Conservation (phyloP, 2,113 vertebrate species). For the Notiomystis cincta region DNA sequence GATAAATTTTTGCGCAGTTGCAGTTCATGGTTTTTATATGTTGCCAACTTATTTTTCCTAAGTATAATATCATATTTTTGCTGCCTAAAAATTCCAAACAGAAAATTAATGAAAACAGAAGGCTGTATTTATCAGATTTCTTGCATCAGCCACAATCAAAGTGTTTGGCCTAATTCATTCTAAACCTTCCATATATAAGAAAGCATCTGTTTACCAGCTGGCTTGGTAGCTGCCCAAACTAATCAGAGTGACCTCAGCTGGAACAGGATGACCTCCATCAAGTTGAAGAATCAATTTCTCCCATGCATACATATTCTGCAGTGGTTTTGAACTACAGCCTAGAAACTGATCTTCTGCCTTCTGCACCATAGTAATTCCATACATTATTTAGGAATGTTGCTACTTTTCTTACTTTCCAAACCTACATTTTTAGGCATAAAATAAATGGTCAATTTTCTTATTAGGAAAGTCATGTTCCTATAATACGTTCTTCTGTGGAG, state of each 20-base stretch:
- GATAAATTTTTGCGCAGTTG: background rate
- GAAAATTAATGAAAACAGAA: background rate
- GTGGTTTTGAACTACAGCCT: constrained; percentile 9
- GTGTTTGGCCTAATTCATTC: background rate
- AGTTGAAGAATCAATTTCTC: constrained; percentile 1
- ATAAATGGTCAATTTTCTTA: background rate
- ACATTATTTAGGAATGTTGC: background rate
- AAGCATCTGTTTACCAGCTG: constrained; percentile 54
- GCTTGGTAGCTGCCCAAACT: constrained; percentile 27
- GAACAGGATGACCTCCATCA: constrained; percentile 22
- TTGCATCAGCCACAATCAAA: background rate
- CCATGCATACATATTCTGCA: background rate
- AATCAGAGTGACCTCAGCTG: constrained; percentile 49
- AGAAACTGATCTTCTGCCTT: background rate
- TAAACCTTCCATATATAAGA: background rate
- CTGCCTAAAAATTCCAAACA: background rate
- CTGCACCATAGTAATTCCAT: background rate
- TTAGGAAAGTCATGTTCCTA: background rate
- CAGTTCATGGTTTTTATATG: background rate
- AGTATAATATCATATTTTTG: background rate
- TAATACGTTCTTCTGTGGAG: background rate
- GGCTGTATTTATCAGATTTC: background rate
- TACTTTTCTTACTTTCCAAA: background rate
- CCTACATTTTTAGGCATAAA: background rate
- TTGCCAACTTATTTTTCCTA: background rate